A percentile compares a stretch with the other conserved stretches of the same genome.
Conservation (phyloP, 2,888 invertebrate genomes). For the Steinernema carpocapsae region DNA sequence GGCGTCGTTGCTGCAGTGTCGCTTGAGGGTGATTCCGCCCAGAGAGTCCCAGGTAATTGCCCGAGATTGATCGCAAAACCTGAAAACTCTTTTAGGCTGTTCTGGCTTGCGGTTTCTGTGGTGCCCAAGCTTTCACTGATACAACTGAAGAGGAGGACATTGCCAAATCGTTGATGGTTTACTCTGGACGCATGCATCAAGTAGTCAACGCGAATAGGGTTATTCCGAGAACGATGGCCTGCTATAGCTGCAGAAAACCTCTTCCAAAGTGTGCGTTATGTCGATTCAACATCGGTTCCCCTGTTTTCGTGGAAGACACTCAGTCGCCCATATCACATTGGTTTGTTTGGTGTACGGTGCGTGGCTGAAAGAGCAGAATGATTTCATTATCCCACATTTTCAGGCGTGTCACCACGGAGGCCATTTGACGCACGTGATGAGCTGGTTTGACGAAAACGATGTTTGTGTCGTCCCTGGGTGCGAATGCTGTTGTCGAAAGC, state of each 20-base stretch:
- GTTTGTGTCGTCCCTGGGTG: slow-evolving; percentile 21
- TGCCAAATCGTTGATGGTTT: not conserved
- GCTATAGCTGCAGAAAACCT: slow-evolving; percentile 14
- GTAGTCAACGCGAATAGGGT: not conserved
- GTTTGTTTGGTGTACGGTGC: slow-evolving; percentile 30
- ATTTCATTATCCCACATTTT: not conserved
- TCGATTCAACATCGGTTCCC: slow-evolving; percentile 3
- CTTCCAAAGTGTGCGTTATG: slow-evolving; percentile 19
- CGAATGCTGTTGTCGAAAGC: slow-evolving; percentile 12
- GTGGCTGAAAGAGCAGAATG: not conserved
- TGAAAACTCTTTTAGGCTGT: not conserved
- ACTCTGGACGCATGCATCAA: slow-evolving; percentile 24
- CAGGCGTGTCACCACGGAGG: slow-evolving; percentile 20
- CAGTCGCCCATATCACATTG: slow-evolving; percentile 14
- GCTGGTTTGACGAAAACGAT: slow-evolving; percentile 22
- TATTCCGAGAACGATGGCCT: slow-evolving; percentile 5
- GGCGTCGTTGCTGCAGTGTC: slow-evolving; percentile 1
- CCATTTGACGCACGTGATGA: slow-evolving; percentile 15
- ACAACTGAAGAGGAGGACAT: not conserved
- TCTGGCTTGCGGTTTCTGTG: slow-evolving; percentile 27
- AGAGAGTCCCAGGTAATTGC: slow-evolving; percentile 4
- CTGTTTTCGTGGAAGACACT: slow-evolving; percentile 10
- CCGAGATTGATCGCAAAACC: not conserved
- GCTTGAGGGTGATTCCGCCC: not conserved
- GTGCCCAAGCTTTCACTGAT: slow-evolving; percentile 1